These are phyloP conservation scores for Steatocranus sp. DNA, from an alignment of 2,797 vertebrate species.

Conservation along the genomic window DNA sequence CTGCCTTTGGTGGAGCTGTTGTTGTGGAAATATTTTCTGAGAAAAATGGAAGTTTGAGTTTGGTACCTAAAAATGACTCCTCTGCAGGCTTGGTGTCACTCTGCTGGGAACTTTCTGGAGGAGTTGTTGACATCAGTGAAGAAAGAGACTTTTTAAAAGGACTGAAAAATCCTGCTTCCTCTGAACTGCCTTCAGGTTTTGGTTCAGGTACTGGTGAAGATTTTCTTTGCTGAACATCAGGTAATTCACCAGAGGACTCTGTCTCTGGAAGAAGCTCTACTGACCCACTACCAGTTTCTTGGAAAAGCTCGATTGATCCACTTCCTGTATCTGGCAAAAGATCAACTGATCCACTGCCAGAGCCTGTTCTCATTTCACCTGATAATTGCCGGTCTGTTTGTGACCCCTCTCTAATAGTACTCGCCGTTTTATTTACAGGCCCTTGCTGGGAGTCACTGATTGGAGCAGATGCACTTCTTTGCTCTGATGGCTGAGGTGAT, in stretches of 20 bases:
- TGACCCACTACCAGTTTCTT: constrained; percentile 66
- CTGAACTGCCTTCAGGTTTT: constrained; percentile 54
- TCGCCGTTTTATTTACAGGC: constrained; percentile 17
- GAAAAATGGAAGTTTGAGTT: constrained; percentile 84
- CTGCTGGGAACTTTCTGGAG: constrained; percentile 60
- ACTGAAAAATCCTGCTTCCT: constrained; percentile 82
- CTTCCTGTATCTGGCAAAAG: constrained; percentile 61
- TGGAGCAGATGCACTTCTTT: constrained; percentile 43
- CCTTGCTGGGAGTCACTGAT: constrained; percentile 45
- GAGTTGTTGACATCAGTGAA: constrained; percentile 77
- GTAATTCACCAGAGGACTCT: constrained; percentile 76
- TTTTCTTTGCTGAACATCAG: constrained; percentile 68
- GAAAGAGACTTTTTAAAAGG: constrained; percentile 90
- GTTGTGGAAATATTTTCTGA: constrained; percentile 68
- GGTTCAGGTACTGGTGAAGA: constrained; percentile 22
- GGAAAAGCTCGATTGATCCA: constrained; percentile 59
- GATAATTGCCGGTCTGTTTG: constrained; percentile 51
- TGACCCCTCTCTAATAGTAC: constrained; percentile 29
- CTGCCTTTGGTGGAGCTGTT: constrained; percentile 58
- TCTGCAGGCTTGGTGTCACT: constrained; percentile 63
- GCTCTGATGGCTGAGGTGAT: constrained; percentile 56
- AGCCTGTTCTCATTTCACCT: constrained; percentile 48
- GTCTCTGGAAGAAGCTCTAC: constrained; percentile 77
- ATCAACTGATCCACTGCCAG: constrained; percentile 58
- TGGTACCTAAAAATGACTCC: constrained; percentile 75